A percentile compares a stretch with the other conserved stretches of the same genome.
These are phyloP conservation scores for Emydoidea blandingii DNA, from an alignment of 2,797 vertebrate species.

Conservation along the genomic window DNA sequence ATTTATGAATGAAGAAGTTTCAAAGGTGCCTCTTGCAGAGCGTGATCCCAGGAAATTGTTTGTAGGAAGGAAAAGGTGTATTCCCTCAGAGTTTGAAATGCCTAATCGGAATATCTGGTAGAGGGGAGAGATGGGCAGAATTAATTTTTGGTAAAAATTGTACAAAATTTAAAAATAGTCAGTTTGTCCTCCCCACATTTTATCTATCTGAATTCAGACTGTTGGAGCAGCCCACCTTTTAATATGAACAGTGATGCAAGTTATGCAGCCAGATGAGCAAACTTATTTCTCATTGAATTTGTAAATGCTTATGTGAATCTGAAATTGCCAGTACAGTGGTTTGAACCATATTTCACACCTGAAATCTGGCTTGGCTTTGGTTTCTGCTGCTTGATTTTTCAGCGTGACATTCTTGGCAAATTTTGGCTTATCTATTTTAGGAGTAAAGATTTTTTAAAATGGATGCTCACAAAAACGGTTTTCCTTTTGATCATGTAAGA, in stretches of 20 bases:
- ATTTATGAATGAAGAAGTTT: background rate
- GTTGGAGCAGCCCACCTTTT: rapidly evolving
- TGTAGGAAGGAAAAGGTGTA: background rate
- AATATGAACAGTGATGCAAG: background rate
- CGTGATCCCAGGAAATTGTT: background rate
- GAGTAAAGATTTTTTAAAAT: background rate
- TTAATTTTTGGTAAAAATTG: background rate
- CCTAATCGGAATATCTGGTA: background rate
- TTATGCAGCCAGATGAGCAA: rapidly evolving
- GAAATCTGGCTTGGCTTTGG: background rate
- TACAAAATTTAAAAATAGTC: background rate
- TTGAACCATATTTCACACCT: background rate
- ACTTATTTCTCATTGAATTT: background rate
- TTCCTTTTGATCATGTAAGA: background rate
- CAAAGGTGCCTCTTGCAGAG: background rate
- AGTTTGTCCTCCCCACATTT: background rate
- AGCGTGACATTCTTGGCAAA: background rate
- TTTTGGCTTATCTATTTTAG: background rate
- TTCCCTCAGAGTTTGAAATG: background rate
- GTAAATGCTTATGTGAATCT: background rate
- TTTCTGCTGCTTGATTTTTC: background rate
- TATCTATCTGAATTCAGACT: background rate
- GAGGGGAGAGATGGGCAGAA: background rate
- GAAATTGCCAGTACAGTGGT: background rate
- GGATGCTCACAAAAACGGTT: background rate